phyloP scores from a whole-genome alignment of 1,140 invertebrate species.

The Tetragonula clypearis region DNA sequence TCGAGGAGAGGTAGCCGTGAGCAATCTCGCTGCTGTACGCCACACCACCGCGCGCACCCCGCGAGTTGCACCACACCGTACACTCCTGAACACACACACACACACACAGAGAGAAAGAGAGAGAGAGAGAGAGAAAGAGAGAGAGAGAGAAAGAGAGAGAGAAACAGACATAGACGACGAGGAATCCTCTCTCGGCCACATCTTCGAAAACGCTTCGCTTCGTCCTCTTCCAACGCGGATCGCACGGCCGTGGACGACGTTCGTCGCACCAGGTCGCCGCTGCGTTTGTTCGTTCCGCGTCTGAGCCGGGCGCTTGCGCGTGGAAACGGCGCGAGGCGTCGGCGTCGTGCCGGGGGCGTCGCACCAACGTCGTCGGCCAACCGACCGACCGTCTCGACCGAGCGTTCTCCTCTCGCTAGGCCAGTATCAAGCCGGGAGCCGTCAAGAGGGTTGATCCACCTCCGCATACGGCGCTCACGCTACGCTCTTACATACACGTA shows the following conservation, averaged over 20 bases:
- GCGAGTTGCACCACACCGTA: no score
- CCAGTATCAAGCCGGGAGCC: constrained; percentile 72
- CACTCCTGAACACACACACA: no score
- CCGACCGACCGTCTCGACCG: constrained; percentile 63
- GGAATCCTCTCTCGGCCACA: constrained; percentile 11
- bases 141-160: no score
- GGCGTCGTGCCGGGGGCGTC: constrained; percentile 69
- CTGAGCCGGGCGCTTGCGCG: constrained; percentile 51
- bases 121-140: no score
- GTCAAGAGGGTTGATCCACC: constrained; percentile 65
- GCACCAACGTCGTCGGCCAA: constrained; percentile 65
- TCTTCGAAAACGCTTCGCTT: not conserved
- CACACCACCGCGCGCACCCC: not conserved
- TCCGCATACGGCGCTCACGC: constrained; percentile 46
- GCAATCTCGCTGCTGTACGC: constrained; percentile 40
- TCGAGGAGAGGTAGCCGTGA: not conserved
- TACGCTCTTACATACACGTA: constrained; percentile 17
- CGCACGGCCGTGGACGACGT: not conserved
- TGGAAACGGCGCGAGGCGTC: constrained; percentile 63
- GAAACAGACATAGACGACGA: not conserved
- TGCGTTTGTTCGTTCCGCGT: constrained; percentile 28
- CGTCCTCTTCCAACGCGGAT: not conserved
- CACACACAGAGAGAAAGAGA: no score
- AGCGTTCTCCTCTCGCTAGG: constrained; percentile 65
- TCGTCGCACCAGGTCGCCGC: not conserved